Conservation (phyloP, 2,888 invertebrate species). For the Tiphia femorata region DNA sequence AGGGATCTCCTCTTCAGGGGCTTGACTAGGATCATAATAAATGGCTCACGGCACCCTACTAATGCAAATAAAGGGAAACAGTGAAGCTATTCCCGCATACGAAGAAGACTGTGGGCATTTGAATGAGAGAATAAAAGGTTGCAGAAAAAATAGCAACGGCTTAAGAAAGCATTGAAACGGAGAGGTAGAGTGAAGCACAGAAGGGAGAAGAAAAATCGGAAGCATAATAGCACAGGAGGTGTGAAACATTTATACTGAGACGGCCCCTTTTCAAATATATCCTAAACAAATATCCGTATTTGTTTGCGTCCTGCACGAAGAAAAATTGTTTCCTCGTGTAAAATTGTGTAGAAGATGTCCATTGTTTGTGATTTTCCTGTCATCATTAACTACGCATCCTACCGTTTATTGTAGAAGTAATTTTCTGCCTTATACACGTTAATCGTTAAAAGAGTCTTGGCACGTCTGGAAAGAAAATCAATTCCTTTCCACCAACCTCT, state of each 20-base stretch:
- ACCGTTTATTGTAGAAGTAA: no score
- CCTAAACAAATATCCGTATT: conserved; percentile 56
- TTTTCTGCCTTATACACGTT: no score
- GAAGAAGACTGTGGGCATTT: conserved; percentile 10
- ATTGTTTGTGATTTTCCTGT: no score
- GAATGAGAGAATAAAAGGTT: background rate
- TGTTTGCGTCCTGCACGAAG: no score
- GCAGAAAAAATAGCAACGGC: background rate
- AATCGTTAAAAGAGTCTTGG: no score
- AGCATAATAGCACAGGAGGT: conserved; percentile 46
- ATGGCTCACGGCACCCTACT: conserved; percentile 43
- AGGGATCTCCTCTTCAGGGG: conserved; percentile 13
- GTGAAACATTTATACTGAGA: conserved; percentile 33
- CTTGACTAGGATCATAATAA: conserved; percentile 45
- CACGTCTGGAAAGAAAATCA: no score
- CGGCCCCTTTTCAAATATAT: conserved; percentile 35
- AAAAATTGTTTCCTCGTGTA: background rate
- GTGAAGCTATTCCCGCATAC: conserved; percentile 15
- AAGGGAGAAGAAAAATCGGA: conserved; percentile 19
- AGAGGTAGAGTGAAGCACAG: conserved; percentile 7
- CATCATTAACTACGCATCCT: no score
- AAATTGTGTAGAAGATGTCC: background rate
- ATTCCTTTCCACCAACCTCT: no score
- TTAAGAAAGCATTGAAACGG: conserved; percentile 1
- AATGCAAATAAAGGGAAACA: conserved; percentile 51